Evolutionary conservation across 2,888 invertebrate genomes (phyloP).

Genomic region (Caenorhabditis sp.): DNA sequence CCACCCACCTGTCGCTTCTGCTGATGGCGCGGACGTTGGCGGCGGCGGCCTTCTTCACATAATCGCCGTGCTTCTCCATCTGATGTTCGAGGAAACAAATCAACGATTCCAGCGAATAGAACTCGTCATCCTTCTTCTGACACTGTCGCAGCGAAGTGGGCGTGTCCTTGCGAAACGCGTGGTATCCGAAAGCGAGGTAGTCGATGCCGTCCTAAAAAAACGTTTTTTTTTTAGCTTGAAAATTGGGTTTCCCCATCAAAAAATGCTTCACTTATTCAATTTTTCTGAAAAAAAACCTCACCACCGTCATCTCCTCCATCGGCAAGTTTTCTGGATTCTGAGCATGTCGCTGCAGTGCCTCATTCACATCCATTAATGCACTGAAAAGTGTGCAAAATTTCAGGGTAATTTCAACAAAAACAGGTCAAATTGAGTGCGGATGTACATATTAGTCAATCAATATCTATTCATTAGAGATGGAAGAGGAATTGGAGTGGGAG

Average conservation of each 20-base stretch:
- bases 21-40: not conserved
- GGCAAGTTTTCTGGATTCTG: constrained; percentile 47
- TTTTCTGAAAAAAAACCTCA: constrained; percentile 36
- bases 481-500: constrained; percentile 14
- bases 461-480: not conserved
- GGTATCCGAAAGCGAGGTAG: not conserved
- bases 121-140: too few species aligned
- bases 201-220: not conserved
- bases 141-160: not conserved
- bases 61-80: not conserved
- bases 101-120: too few species aligned
- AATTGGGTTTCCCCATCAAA: not conserved
- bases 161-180: not conserved
- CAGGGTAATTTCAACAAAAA: not conserved
- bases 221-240: not conserved
- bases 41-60: not conserved
- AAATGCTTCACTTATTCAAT: not conserved
- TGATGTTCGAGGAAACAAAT: not conserved
- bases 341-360: constrained; percentile 52
- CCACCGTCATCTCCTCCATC: constrained; percentile 62
- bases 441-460: not conserved
- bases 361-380: constrained; percentile 64
- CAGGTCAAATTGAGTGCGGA: not conserved
- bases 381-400: constrained; percentile 25
- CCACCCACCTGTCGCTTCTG: not conserved